Base-by-base conservation (phyloP, 2,797 vertebrate species). In the Sebastes trivittatus region DNA sequence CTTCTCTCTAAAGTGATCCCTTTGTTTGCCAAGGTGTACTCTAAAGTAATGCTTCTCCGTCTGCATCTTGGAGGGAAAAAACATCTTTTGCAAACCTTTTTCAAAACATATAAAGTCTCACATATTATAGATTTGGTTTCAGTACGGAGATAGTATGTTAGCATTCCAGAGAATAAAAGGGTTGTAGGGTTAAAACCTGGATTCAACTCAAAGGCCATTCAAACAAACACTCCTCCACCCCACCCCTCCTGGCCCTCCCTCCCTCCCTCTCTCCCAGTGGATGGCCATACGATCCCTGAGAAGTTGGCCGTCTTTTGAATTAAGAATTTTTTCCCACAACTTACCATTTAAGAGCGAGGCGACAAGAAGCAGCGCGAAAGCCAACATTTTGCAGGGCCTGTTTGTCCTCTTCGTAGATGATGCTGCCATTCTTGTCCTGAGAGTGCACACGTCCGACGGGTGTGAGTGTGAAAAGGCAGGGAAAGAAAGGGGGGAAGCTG, bases 111-210 rank as follows among this genome's bases (percentile, higher is more conserved):
- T 4, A 7, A 67, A 70, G 49, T 18, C 10, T 38, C 18, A 46
- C n/a, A 11, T 29, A 16, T 25, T 22, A 7, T 4, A 20, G 14
- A 49, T 64, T 27, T 75, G 27, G 68, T 78, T 78, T 67, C 11
- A 70, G 22, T 2, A 2, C 11, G 7, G 30, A 66, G 3, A 70
- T 36, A 9, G 2, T 62, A 10, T 55, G 52, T 72, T 74, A 61
- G 34, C 69, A 74, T 88, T 88, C 82, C 87, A 83, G 84, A 34
- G 63, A 78, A 55, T 68, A 20, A 80, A 87, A 83, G 29, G 66
- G 85, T 89, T 90, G 89, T 94, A 91, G 90, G 88, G 91, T 92
- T 94, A 93, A 93, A 94, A 85, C 71, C 61, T 82, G 81, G 78
- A 81, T 85, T 87, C 63, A 88, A 67, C 81, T 88, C 72, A 59